Conservation (phyloP, 2,113 vertebrate species). For the Zosterops borbonicus region DNA sequence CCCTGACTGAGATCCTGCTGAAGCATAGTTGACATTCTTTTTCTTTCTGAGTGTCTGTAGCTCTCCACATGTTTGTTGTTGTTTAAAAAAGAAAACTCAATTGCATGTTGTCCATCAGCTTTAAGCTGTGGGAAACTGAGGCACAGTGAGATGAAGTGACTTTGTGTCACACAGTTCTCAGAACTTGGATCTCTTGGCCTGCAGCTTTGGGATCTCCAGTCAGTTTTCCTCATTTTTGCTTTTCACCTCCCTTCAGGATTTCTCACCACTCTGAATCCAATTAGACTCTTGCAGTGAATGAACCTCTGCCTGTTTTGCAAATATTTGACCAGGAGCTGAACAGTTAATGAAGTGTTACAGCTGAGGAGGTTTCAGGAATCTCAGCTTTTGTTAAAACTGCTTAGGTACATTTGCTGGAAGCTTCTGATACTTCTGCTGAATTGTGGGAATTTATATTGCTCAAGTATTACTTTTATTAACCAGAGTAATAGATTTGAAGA, state of each 20-base stretch:
- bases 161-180: background rate
- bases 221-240: background rate
- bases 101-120: background rate
- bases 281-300: background rate
- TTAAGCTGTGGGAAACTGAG: background rate
- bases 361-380: background rate
- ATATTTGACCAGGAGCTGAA: background rate
- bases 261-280: background rate
- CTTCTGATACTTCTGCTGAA: background rate
- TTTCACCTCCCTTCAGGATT: background rate
- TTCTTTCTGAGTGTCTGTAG: background rate
- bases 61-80: background rate
- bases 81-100: background rate
- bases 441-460: background rate
- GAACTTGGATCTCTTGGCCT: background rate
- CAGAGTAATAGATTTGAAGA: background rate
- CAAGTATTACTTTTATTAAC: background rate
- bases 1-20: background rate
- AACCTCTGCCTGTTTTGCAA: background rate
- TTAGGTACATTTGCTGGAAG: background rate
- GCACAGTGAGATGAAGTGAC: background rate
- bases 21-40: background rate
- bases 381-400: background rate
- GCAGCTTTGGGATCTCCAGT: background rate
- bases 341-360: background rate